A percentile compares a stretch with the other conserved stretches of the same genome.
Conservation (phyloP, 2,888 invertebrate species). For the Catocala nupta region DNA sequence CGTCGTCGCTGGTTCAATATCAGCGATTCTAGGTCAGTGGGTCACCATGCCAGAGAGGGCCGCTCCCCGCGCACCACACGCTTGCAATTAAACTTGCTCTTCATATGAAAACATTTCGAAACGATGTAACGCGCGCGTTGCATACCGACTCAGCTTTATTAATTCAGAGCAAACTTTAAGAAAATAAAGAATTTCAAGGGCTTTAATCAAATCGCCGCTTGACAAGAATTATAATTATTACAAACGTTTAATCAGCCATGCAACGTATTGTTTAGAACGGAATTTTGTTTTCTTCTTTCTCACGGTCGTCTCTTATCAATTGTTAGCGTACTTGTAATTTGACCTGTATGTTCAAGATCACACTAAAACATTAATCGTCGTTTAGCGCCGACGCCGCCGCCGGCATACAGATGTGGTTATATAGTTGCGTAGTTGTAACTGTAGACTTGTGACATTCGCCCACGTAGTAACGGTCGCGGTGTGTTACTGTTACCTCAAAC, state of each 20-base stretch:
- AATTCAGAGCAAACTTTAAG: conserved; percentile 37
- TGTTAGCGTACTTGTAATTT: conserved; percentile 57
- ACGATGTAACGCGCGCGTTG: conserved; percentile 48
- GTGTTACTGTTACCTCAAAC: conserved; percentile 76
- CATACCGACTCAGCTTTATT: conserved; percentile 39
- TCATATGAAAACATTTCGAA: conserved; percentile 64
- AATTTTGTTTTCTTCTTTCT: conserved; percentile 48
- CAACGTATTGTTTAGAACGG: conserved; percentile 32
- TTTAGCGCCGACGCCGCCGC: conserved; percentile 40
- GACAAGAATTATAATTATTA: conserved; percentile 30
- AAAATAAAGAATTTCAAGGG: conserved; percentile 32
- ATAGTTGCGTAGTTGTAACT: conserved; percentile 54
- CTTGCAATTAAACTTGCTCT: conserved; percentile 75
- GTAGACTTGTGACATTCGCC: conserved; percentile 68
- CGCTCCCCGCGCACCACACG: conserved; percentile 66
- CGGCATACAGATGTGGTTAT: conserved; percentile 57
- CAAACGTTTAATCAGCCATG: conserved; percentile 28
- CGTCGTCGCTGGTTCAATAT: conserved; percentile 83
- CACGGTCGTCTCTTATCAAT: conserved; percentile 56
- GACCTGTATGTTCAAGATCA: conserved; percentile 65
- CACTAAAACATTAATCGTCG: conserved; percentile 49
- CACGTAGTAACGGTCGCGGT: conserved; percentile 77
- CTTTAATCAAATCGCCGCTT: conserved; percentile 16
- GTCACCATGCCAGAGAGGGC: conserved; percentile 78
- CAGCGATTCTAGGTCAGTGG: conserved; percentile 86